A percentile compares a stretch with the other conserved stretches of the same genome.
Evolutionary conservation across 1,140 invertebrate genomes (phyloP).

Genomic region (Galleria mellonella): DNA sequence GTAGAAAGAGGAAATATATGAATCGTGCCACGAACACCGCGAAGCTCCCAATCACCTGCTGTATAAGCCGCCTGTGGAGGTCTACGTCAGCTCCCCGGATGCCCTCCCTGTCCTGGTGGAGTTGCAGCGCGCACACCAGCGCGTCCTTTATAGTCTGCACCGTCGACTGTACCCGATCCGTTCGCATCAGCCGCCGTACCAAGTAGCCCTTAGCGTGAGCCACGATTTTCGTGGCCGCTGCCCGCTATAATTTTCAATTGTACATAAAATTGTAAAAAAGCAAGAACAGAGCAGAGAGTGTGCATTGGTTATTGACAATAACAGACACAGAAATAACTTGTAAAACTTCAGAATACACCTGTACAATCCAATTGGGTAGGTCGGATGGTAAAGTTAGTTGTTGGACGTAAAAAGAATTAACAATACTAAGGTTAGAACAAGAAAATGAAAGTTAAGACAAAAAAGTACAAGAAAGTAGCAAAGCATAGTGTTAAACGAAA

Average conservation of each 20-base stretch:
- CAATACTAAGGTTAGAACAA: too few species aligned
- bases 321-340: too few species aligned
- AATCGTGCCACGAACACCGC: too few species aligned
- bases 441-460: too few species aligned
- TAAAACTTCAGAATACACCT: too few species aligned
- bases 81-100: conserved; percentile 78
- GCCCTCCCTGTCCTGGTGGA: conserved; percentile 79
- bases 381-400: too few species aligned
- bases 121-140: conserved; percentile 82
- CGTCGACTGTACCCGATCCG: conserved; percentile 85
- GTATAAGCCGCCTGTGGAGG: conserved; percentile 77
- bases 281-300: neutral
- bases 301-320: neutral
- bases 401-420: too few species aligned
- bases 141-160: conserved; percentile 89
- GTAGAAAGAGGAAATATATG: neutral
- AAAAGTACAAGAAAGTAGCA: too few species aligned
- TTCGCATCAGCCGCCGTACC: conserved; percentile 84
- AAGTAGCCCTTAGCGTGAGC: conserved; percentile 87
- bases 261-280: conserved; percentile 37
- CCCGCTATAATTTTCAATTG: conserved; percentile 51
- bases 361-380: too few species aligned
- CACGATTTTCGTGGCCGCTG: conserved; percentile 80
- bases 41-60: conserved; percentile 69
- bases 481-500: too few species aligned